Evolutionary conservation across 2,888 invertebrate species (phyloP).

Genomic region (Sisyra nigra): DNA sequence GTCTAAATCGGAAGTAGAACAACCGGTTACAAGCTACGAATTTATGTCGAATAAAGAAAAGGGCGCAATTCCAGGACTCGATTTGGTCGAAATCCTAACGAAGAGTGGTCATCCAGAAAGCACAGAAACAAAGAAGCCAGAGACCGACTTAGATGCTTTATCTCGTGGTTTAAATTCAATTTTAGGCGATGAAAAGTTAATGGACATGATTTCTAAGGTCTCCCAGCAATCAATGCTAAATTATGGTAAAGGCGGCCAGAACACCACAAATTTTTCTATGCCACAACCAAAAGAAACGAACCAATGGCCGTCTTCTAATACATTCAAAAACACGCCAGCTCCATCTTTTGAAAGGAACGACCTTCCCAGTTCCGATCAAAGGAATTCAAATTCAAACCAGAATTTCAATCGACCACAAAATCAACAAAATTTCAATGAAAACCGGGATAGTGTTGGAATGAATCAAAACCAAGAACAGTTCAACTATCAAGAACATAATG

Average conservation of each 20-base stretch:
- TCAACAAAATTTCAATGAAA: constrained; percentile 8
- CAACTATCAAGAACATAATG: not conserved
- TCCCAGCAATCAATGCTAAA: constrained; percentile 17
- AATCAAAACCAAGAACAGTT: not conserved
- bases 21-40: constrained; percentile 4
- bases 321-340: no score
- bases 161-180: constrained; percentile 44
- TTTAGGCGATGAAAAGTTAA: constrained; percentile 43
- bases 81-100: constrained; percentile 35
- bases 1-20: constrained; percentile 8
- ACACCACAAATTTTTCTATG: no score
- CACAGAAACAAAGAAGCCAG: constrained; percentile 16
- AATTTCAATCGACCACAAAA: not conserved
- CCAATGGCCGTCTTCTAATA: no score
- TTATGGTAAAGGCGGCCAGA: constrained; percentile 13
- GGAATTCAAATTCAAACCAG: not conserved
- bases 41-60: constrained; percentile 12
- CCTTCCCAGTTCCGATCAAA: no score
- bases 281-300: no score
- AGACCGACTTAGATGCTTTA: constrained; percentile 38
- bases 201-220: constrained; percentile 37
- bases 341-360: no score
- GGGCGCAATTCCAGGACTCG: constrained; percentile 56
- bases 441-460: not conserved
- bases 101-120: not conserved